phyloP scores from a whole-genome alignment of 2,113 vertebrate genomes.

The Suncus etruscus region DNA sequence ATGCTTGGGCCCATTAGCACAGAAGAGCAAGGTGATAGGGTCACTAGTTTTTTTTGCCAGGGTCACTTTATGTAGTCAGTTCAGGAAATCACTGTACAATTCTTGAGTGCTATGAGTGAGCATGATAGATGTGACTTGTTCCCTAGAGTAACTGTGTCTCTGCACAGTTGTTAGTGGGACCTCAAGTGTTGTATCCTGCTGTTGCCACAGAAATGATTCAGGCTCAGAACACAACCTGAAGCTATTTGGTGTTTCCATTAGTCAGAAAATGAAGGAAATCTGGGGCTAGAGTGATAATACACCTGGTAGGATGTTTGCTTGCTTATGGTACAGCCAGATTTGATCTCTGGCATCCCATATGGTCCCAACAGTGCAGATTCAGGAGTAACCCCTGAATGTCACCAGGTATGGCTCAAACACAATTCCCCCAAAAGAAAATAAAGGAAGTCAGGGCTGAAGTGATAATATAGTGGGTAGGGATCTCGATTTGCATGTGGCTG shows the following conservation, averaged over 20 bases:
- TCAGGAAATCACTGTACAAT: background rate
- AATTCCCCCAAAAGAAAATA: too few relatives aligned
- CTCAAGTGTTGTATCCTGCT: too few relatives aligned
- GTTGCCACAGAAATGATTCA: background rate
- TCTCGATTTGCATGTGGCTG: too few relatives aligned
- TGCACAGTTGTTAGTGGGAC: background rate
- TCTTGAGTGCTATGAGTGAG: background rate
- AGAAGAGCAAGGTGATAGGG: background rate
- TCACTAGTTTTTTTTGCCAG: constrained; percentile 9
- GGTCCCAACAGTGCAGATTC: too few relatives aligned
- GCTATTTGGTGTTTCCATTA: background rate
- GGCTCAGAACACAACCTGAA: background rate
- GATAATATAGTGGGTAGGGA: too few relatives aligned
- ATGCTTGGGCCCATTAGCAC: background rate
- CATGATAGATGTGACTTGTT: background rate
- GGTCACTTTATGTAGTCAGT: background rate
- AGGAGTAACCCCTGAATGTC: too few relatives aligned
- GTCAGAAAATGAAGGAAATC: background rate
- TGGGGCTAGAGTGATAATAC: background rate
- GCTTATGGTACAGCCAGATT: too few relatives aligned
- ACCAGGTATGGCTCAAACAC: too few relatives aligned
- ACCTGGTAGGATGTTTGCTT: too few relatives aligned
- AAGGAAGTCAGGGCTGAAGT: too few relatives aligned
- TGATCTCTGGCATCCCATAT: too few relatives aligned
- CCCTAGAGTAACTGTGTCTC: background rate